Evolutionary conservation across 2,113 vertebrate genomes (phyloP).

Genomic region (Peromyscus californicus): DNA sequence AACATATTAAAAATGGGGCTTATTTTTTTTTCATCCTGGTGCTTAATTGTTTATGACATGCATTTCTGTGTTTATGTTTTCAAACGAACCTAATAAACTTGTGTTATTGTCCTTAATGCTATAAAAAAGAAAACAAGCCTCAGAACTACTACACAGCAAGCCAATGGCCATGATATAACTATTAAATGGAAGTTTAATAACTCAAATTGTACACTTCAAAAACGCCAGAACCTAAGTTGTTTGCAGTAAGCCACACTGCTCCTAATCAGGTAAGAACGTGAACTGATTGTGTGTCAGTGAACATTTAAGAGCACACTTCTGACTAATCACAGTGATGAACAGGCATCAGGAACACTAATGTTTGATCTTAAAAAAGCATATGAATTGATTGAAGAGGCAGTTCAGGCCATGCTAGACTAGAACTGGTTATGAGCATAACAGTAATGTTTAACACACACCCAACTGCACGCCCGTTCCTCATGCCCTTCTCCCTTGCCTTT

Average conservation of each 20-base stretch:
- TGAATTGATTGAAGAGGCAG: not conserved
- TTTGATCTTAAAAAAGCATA: not conserved
- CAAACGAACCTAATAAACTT: not conserved
- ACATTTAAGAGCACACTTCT: not conserved
- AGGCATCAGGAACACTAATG: not conserved
- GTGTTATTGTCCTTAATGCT: not conserved
- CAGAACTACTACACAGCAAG: not conserved
- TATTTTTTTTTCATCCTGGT: not conserved
- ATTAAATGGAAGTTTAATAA: not conserved
- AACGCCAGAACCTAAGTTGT: not conserved
- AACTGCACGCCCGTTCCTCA: fast-evolving
- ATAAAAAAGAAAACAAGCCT: not conserved
- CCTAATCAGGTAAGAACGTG: not conserved
- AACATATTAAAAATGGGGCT: not conserved
- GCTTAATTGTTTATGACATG: conserved; percentile 42
- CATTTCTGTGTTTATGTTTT: not conserved
- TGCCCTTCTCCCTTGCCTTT: not conserved
- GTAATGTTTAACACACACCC: not conserved
- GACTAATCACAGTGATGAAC: not conserved
- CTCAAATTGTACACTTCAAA: not conserved
- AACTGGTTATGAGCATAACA: not conserved
- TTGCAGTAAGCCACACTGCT: not conserved
- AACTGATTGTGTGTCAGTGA: not conserved
- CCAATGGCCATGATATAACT: not conserved
- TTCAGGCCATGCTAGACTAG: not conserved